Evolutionary conservation across 2,113 vertebrate genomes (phyloP).

Genomic region (Empidonax alnorum): DNA sequence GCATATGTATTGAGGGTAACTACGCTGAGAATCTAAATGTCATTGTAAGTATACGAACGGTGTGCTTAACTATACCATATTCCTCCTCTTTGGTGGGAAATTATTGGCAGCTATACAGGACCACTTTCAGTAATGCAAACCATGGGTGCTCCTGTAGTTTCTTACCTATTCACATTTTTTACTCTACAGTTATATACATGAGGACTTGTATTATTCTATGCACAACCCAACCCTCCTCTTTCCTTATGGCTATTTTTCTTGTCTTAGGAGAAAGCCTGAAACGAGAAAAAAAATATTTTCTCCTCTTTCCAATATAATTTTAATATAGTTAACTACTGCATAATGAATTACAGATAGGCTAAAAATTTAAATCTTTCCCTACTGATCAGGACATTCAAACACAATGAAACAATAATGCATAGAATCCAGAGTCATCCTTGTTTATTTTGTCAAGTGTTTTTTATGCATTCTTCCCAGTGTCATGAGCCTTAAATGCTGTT

Average conservation of each 20-base stretch:
- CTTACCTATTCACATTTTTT: not conserved
- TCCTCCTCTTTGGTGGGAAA: not conserved
- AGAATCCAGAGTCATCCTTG: not conserved
- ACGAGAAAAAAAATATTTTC: not conserved
- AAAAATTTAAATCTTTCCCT: not conserved
- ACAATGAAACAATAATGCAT: not conserved
- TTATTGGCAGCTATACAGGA: not conserved
- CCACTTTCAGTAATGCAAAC: not conserved
- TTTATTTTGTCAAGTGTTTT: not conserved
- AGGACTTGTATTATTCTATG: not conserved
- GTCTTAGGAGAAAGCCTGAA: not conserved
- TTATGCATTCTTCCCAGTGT: not conserved
- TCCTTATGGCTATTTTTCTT: not conserved
- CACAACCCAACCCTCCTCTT: not conserved
- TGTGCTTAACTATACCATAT: not conserved
- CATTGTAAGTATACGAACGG: not conserved
- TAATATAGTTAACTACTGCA: not conserved
- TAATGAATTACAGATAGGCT: not conserved
- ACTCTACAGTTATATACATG: fast-evolving
- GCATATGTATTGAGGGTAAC: not conserved
- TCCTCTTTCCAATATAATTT: not conserved
- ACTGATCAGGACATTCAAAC: not conserved
- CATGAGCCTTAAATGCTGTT: not conserved
- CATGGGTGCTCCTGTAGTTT: not conserved
- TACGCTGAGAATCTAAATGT: not conserved